Evolutionary conservation across 2,888 invertebrate species (phyloP), one percentile per base, ranked within the genome.

Genomic region (Andrena camellia): DNA sequence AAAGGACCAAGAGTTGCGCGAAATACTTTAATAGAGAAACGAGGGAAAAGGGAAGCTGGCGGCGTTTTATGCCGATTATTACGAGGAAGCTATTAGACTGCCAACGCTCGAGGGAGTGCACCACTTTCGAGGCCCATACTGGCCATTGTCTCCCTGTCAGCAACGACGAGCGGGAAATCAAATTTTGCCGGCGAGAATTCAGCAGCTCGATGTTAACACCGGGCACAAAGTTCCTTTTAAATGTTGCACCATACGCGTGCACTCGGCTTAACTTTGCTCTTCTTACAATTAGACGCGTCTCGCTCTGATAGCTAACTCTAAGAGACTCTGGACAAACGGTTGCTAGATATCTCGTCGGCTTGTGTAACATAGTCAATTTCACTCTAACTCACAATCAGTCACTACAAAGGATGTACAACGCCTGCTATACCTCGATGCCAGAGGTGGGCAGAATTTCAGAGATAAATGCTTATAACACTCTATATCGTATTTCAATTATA

Each of bases 51-150:
- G 81, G 64, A 57, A 62, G 62, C 33, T 60, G 57, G 4, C 23
- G 54, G 50, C 26, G 66, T 83, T 82, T 86, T 42, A 54, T 50
- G 67, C 4, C 63, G 86, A 86, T 85, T 78, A 83, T 86, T 75
- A 62, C 62, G 78, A 73, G 66, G 59, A 76, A 72, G 81, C 81
- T 74, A 81, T 80, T 84, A 84, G 63, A 60, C 35, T 62, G 48
- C 20, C 31, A 78, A 68, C 54, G 68, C 63, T 23, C 48, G 13
- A 64, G 70, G 71, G 26, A 76, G 62, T 62, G 71, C 33, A 66
- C 54, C 80, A 78, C 62, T 67, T 71, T 67, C 29, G 17, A 62
- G 67, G 63, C 42, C 26, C 67, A 26, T 17, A 26, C 52, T 42
- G 71, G 78, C 71, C 66, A 78, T 71, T 81, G 66, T 72, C 67